phyloP scores from a whole-genome alignment of 2,888 invertebrate species.

The Acanthococcus lagerstroemiae region DNA sequence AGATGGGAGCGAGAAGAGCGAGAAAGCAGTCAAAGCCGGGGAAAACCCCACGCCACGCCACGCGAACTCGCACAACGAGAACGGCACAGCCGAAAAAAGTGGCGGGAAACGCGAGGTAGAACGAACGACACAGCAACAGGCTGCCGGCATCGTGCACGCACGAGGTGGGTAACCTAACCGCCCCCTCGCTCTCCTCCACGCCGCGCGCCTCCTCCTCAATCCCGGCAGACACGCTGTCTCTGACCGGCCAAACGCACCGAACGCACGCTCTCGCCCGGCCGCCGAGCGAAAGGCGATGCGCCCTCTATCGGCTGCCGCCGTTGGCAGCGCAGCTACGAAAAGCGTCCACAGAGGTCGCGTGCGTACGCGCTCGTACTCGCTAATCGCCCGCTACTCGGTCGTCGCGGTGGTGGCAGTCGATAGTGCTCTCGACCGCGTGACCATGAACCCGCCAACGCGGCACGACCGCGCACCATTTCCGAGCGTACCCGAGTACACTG shows the following conservation, averaged over 20 bases:
- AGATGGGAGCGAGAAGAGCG: background rate
- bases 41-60: background rate
- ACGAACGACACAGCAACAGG: background rate
- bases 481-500: background rate
- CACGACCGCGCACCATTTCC: background rate
- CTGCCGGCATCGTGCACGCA: background rate
- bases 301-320: too few species aligned
- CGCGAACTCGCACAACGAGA: background rate
- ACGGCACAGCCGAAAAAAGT: background rate
- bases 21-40: background rate
- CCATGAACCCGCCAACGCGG: conserved; percentile 23
- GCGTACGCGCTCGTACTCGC: background rate
- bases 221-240: background rate
- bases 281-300: too few species aligned
- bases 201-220: too few species aligned
- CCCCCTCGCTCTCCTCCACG: too few species aligned
- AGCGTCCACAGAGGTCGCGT: too few species aligned
- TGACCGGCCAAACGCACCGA: background rate
- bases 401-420: background rate
- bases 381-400: background rate
- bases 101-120: background rate
- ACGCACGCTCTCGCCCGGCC: conserved; percentile 4
- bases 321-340: too few species aligned
- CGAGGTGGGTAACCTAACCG: background rate
- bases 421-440: background rate